These are phyloP conservation scores for Alosa alosa DNA, from an alignment of 2,113 vertebrate species.

Conservation along the genomic window DNA sequence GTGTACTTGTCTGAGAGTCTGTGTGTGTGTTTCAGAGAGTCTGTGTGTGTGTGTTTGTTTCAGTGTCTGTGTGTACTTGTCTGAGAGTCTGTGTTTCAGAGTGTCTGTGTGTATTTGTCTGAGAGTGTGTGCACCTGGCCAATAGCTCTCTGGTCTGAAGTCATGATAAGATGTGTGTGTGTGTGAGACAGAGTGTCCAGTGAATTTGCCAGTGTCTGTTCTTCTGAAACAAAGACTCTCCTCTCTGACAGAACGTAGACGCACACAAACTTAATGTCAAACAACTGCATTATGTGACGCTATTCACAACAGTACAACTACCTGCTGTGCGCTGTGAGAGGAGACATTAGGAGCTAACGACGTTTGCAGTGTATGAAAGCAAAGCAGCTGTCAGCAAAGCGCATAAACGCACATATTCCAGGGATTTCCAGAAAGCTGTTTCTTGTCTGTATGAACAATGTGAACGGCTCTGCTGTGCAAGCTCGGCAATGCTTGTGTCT, in stretches of 20 bases:
- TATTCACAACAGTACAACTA: neutral
- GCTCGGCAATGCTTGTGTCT: constrained; percentile 62
- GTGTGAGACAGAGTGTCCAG: too few relatives aligned
- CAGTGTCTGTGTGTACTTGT: too few relatives aligned
- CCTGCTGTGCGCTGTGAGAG: neutral
- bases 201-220: too few relatives aligned
- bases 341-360: neutral
- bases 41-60: neutral
- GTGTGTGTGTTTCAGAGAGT: neutral
- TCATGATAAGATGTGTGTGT: neutral
- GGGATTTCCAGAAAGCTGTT: constrained; percentile 58
- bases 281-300: neutral
- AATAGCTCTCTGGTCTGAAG: neutral
- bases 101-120: too few relatives aligned
- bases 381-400: constrained; percentile 35
- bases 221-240: too few relatives aligned
- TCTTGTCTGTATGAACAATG: constrained; percentile 57
- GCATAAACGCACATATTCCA: constrained; percentile 48
- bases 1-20: neutral
- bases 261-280: neutral
- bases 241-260: too few relatives aligned
- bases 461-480: constrained; percentile 56
- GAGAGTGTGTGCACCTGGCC: too few relatives aligned
- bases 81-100: too few relatives aligned
- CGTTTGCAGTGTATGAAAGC: neutral